phyloP scores from a whole-genome alignment of 1,140 invertebrate genomes.

The Drosophila nikananu region DNA sequence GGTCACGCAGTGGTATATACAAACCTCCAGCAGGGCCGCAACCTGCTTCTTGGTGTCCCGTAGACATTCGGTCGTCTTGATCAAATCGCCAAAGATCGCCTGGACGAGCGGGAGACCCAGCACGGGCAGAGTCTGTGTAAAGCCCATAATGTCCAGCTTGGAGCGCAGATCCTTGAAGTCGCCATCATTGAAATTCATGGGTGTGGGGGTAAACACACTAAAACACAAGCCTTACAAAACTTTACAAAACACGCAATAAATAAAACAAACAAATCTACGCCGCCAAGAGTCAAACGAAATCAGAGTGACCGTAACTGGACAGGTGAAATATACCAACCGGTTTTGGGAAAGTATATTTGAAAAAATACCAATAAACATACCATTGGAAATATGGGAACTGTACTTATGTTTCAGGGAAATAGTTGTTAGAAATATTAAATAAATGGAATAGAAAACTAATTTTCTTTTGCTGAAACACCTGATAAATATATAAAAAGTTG shows the following conservation, averaged over 20 bases:
- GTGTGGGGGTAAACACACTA: not conserved
- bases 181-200: constrained; percentile 68
- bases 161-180: constrained; percentile 79
- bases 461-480: too few species aligned
- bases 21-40: constrained; percentile 75
- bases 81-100: constrained; percentile 89
- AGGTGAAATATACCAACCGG: not conserved
- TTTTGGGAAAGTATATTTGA: not conserved
- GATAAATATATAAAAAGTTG: too few species aligned
- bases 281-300: constrained; percentile 10
- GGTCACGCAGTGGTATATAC: not conserved
- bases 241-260: constrained; percentile 25
- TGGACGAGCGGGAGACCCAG: constrained; percentile 88
- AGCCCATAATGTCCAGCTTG: constrained; percentile 83
- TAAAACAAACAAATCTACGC: constrained; percentile 18
- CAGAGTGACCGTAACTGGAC: not conserved
- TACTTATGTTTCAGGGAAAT: not conserved
- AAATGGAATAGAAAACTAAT: not conserved
- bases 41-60: constrained; percentile 86
- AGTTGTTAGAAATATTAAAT: not conserved
- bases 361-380: not conserved
- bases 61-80: constrained; percentile 91
- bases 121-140: constrained; percentile 76
- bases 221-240: not conserved
- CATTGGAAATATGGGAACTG: not conserved